Conservation (phyloP, 1,140 invertebrate species). For the Aricia agestis region DNA sequence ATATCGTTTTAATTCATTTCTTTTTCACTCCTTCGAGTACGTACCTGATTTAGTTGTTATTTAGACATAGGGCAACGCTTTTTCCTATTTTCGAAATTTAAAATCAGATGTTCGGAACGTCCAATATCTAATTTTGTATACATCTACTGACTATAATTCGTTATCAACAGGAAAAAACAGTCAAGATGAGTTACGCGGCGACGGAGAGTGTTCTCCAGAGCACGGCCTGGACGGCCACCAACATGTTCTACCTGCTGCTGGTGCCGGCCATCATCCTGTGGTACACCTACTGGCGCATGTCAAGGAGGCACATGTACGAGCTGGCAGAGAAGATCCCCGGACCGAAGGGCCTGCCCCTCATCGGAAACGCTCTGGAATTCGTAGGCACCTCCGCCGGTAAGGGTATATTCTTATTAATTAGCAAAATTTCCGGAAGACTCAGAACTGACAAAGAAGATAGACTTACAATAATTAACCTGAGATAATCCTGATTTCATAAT, state of each 20-base stretch:
- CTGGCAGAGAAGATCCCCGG: conserved; percentile 83
- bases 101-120: too few species aligned
- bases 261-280: conserved; percentile 81
- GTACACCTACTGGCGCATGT: conserved; percentile 84
- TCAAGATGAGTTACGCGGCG: conserved; percentile 52
- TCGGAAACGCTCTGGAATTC: conserved; percentile 85
- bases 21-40: too few species aligned
- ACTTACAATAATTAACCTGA: too few species aligned
- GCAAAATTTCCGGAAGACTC: neutral
- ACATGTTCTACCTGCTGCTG: conserved; percentile 82
- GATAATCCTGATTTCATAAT: too few species aligned
- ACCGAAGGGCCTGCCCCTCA: conserved; percentile 80
- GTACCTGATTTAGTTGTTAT: too few species aligned
- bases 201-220: conserved; percentile 49
- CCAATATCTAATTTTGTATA: too few species aligned
- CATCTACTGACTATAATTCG: too few species aligned
- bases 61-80: too few species aligned
- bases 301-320: conserved; percentile 81
- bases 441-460: too few species aligned
- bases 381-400: conserved; percentile 80
- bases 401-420: conserved; percentile 16
- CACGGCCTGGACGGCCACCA: conserved; percentile 72
- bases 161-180: neutral
- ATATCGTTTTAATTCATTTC: too few species aligned
- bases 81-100: too few species aligned